Evolutionary conservation across 2,113 vertebrate genomes (phyloP), one percentile per base, ranked within the genome.

Genomic region (Nothoprocta perdicaria): DNA sequence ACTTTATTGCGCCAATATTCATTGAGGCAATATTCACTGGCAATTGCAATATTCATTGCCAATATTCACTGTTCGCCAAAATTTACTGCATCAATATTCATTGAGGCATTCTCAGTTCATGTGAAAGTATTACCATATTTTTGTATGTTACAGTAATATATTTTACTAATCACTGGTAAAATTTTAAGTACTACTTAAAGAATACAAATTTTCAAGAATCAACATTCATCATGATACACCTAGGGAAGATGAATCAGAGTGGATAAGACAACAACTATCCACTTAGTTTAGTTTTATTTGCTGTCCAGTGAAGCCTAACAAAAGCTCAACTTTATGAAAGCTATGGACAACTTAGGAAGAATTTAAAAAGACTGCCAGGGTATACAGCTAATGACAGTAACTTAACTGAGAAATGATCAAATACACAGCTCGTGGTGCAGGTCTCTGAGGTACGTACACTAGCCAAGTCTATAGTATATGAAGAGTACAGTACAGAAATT

Each of bases 291-390:
- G 24, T 27, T 66, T 43, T 23, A 31, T 89, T 33, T 29, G 17
- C 74, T 81, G 58, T n/a, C 10, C 31, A 90, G 31, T 9, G 53
- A 94, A 88, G 11, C 3, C 1, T 17, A 66, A 61, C 38, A 10
- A 7, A 84, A 90, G 26, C 48, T 81, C 40, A 73, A 23, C 50
- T 41, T 86, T 86, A 52, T 72, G 58, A 92, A 72, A 92, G 78
- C 41, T 68, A 50, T 3, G 4, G 45, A 35, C 62, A 92, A 86
- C 80, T 84, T 82, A 31, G 50, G 60, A 84, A 72, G 80, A 92
- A 79, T n/a, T 81, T 18, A 41, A 35, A 43, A 80, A 43, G 40
- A 43, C n/a, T 89, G 62, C 29, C 57, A 84, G 77, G 15, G 67
- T 55, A 43, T 6, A 75, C 13, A 84, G 33, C 46, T 53, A 87